Evolutionary conservation across 2,888 invertebrate genomes (phyloP), one percentile per base, ranked within the genome.

Genomic region (Protonemura montana): DNA sequence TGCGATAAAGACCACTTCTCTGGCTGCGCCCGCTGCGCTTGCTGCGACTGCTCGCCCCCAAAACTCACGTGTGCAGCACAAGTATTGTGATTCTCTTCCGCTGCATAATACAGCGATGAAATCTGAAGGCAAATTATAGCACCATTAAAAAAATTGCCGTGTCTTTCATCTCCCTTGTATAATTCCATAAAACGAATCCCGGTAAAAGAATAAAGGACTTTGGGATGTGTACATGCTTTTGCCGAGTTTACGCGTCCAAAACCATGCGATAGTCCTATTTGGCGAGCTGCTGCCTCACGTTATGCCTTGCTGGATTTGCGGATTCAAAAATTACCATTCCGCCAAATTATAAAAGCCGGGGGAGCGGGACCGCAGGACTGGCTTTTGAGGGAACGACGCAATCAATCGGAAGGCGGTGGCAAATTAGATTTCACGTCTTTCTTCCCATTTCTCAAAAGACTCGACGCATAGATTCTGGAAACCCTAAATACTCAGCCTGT

Each of bases 271-370:
- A 16, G 59, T 21, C 35, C 35, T 35, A 35, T 35, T 35, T 35
- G 35, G 35, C 13, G 21, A 10, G 59, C 21, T 59, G 59, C 59
- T 59, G 59, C 2, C 59, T 35, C 2, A 21, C 59, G 59, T 59
- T 59, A 59, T 59, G 21, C 59, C 59, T 59, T 59, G 59, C 59
- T 59, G 59, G 59, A 59, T 59, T 59, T 59, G 59, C 59, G 59
- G 59, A 59, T 59, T 59, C 59, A 59, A 59, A 59, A 59, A 59
- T 59, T 59, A 59, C 59, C 59, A 59, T 59, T 59, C 59, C 59
- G 59, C 59, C 59, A 59, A 59, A 59, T 59, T 59, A 59, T 59
- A 59, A 59, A 59, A 59, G 59, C 59, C 59, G 59, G 6, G 59
- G 59, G 59, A 21, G 59, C 16, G 59, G 6, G 3, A 59, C 13